These are phyloP conservation scores for Dromaius novaehollandiae DNA, from an alignment of 2,113 vertebrate species.

Conservation along the genomic window DNA sequence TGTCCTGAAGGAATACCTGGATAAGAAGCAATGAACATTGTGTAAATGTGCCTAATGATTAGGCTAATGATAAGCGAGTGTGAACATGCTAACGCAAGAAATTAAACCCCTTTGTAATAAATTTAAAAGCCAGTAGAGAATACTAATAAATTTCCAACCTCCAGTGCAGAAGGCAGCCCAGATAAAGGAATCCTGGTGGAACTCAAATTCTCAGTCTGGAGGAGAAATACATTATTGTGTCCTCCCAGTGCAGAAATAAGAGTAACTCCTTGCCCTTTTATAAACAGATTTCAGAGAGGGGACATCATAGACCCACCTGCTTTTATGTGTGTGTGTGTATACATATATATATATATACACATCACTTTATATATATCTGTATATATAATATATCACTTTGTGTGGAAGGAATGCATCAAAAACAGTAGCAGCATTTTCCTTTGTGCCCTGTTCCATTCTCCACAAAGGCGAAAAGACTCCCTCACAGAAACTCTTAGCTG, in stretches of 20 bases:
- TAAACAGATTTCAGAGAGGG: not conserved
- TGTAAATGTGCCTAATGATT: not conserved
- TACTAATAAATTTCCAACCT: not conserved
- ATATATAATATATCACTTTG: not conserved
- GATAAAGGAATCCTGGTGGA: not conserved
- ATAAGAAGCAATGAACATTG: not conserved
- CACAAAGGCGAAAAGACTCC: not conserved
- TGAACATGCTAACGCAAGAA: not conserved
- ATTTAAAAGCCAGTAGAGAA: not conserved
- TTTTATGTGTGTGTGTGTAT: not conserved
- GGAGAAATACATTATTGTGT: rapidly evolving
- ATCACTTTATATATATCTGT: not conserved
- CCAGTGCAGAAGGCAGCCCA: not conserved
- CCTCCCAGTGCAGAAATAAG: not conserved
- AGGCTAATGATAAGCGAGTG: not conserved
- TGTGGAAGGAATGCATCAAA: not conserved
- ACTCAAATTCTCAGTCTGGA: not conserved
- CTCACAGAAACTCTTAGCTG: not conserved
- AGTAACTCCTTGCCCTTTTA: not conserved
- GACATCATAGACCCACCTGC: not conserved
- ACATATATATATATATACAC: no score
- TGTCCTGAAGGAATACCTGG: not conserved
- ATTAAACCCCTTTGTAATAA: not conserved
- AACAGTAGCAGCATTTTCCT: not conserved
- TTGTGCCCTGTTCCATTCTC: not conserved